Conservation (phyloP, 2,113 vertebrate species). For the Lagenorhynchus albirostris region DNA sequence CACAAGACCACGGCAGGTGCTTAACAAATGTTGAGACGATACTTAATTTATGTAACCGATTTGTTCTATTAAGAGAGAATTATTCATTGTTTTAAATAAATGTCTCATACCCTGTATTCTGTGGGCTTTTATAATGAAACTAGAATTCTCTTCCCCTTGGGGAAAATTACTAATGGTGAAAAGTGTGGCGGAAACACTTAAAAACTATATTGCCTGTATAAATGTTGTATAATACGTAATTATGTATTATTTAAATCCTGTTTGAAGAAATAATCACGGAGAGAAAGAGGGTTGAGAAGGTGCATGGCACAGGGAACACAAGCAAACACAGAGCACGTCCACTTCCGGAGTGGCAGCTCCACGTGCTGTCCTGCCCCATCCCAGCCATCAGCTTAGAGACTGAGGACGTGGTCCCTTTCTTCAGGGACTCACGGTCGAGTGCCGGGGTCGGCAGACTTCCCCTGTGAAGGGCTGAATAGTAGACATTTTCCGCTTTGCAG, state of each 20-base stretch:
- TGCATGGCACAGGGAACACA: neutral
- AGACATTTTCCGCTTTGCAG: neutral
- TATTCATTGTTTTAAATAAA: neutral
- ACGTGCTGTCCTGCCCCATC: fast-evolving
- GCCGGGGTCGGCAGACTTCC: neutral
- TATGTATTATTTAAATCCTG: neutral
- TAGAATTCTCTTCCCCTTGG: neutral
- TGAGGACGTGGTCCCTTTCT: neutral
- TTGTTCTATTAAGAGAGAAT: neutral
- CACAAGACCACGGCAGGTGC: neutral
- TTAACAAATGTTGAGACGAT: neutral
- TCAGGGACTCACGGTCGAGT: neutral
- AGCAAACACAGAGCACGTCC: neutral
- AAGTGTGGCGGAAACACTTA: neutral
- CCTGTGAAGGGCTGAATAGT: neutral
- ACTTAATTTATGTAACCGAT: neutral
- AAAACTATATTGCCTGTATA: neutral
- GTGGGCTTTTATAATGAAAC: conserved; percentile 44
- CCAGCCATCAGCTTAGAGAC: neutral
- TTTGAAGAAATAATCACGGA: neutral
- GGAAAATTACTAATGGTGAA: neutral
- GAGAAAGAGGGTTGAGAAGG: neutral
- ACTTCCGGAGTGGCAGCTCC: neutral
- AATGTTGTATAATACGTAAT: neutral
- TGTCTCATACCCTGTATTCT: neutral